Percentiles rank a stretch among this genome's conserved stretches.
Conservation (phyloP, 2,113 vertebrate genomes). For the Machaerirhynchus nigripectus region DNA sequence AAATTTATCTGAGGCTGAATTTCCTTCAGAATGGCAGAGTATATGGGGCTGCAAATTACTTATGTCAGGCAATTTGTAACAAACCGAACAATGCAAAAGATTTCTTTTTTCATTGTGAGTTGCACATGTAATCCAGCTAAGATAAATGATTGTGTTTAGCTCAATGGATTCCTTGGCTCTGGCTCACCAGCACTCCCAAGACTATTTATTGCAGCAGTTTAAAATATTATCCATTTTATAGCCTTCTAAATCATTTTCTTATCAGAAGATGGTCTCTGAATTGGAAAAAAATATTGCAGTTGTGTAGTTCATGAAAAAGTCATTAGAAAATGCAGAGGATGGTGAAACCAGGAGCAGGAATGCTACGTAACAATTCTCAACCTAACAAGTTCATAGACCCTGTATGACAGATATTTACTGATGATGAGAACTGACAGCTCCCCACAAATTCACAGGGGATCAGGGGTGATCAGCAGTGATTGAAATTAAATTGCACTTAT, state of each 20-base stretch:
- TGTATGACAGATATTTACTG: background rate
- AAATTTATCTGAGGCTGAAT: background rate
- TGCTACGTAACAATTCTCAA: background rate
- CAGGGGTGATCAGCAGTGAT: background rate
- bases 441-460: background rate
- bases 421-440: background rate
- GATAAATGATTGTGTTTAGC: constrained; percentile 26
- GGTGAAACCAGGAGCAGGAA: background rate
- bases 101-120: background rate
- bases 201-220: constrained; percentile 27
- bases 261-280: constrained; percentile 19
- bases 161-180: constrained; percentile 20
- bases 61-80: background rate
- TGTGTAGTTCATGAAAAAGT: background rate
- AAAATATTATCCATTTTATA: constrained; percentile 29
- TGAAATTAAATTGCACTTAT: background rate
- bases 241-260: constrained; percentile 46
- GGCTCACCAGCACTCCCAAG: background rate
- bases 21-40: background rate
- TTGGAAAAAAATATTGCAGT: background rate
- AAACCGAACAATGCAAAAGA: background rate
- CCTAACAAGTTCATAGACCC: background rate
- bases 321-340: background rate
- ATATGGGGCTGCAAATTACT: background rate
- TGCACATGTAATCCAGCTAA: constrained; percentile 3